Evolutionary conservation across 2,113 vertebrate species (phyloP).

Genomic region (Heteronetta atricapilla): DNA sequence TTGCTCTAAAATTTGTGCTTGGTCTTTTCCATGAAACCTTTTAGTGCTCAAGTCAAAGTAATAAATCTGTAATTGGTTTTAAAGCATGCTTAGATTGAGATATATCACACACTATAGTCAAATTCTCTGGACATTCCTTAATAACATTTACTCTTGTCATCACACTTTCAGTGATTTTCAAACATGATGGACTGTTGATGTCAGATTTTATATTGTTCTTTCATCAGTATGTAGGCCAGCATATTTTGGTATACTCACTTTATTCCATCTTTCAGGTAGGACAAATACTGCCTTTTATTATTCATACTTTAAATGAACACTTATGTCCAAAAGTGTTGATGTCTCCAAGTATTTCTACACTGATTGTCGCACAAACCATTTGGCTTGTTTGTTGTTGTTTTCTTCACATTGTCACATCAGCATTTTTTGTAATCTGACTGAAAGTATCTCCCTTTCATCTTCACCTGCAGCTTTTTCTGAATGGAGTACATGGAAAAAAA

Average conservation of each 20-base stretch:
- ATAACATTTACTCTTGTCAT: background rate
- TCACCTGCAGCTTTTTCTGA: slow-evolving; percentile 8
- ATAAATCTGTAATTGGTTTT: background rate
- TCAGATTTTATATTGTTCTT: background rate
- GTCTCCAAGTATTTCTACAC: background rate
- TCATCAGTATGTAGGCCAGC: background rate
- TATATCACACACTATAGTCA: background rate
- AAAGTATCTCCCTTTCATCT: background rate
- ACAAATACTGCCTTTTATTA: background rate
- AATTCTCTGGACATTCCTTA: background rate
- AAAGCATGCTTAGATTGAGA: background rate
- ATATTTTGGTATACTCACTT: background rate
- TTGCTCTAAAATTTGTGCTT: background rate
- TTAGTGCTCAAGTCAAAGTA: background rate
- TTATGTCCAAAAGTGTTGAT: background rate
- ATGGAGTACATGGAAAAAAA: background rate
- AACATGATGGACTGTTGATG: background rate
- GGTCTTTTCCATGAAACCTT: background rate
- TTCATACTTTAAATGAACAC: background rate
- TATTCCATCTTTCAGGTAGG: background rate
- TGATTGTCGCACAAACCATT: background rate
- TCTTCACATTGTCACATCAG: background rate
- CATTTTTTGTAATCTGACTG: background rate
- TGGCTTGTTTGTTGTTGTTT: background rate
- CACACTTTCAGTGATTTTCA: background rate